phyloP scores from a whole-genome alignment of 2,113 vertebrate species.

The Australoheros scitulus region DNA sequence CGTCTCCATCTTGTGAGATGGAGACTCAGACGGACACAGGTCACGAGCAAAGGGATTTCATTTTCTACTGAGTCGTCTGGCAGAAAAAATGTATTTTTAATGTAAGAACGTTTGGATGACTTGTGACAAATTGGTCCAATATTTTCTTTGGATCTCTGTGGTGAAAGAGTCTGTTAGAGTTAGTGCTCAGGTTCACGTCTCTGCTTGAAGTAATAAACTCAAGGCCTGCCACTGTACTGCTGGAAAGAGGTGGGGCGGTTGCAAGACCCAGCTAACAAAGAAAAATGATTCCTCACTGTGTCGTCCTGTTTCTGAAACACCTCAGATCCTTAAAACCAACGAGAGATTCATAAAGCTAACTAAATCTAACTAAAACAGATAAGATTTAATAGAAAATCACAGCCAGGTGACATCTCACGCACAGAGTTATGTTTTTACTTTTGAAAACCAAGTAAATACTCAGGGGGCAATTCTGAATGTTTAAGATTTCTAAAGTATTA shows the following conservation, averaged over 20 bases:
- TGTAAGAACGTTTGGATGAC: background rate
- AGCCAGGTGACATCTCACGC: background rate
- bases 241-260: background rate
- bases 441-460: background rate
- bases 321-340: background rate
- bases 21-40: background rate
- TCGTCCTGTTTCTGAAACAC: background rate
- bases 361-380: background rate
- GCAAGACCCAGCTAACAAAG: background rate
- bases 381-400: background rate
- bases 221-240: background rate
- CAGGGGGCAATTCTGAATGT: background rate
- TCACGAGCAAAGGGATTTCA: background rate
- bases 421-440: background rate
- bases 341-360: background rate
- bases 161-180: background rate
- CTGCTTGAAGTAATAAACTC: background rate
- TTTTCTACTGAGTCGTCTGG: background rate
- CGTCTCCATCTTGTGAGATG: background rate
- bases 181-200: background rate
- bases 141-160: background rate
- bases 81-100: background rate
- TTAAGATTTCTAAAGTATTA: background rate
- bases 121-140: slow-evolving; percentile 7
- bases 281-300: background rate